Conservation (phyloP, 2,113 vertebrate genomes). For the Setophaga coronata region DNA sequence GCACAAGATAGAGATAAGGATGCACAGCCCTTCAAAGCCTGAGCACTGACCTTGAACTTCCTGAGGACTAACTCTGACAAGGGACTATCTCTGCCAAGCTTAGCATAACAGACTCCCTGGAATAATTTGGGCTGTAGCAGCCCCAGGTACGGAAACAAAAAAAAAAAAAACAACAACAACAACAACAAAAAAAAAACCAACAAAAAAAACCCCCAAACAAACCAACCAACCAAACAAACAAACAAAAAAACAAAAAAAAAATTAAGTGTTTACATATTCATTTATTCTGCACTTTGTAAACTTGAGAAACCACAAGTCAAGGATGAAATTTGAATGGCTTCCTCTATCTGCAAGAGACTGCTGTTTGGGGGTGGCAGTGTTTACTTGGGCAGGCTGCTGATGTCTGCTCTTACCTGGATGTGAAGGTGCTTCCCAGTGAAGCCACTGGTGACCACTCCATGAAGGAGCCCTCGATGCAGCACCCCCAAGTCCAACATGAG, state of each 20-base stretch:
- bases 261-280: background rate
- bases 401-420: background rate
- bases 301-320: background rate
- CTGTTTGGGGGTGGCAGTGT: background rate
- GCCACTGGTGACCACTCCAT: background rate
- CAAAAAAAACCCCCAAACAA: too few relatives aligned
- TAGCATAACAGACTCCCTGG: background rate
- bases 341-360: background rate
- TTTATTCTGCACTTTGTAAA: background rate
- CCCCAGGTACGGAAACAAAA: background rate
- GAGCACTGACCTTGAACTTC: background rate
- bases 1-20: background rate
- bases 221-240: too few relatives aligned
- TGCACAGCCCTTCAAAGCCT: background rate
- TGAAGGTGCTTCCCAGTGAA: background rate
- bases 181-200: too few relatives aligned
- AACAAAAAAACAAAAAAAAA: background rate
- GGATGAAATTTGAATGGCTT: background rate
- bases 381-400: background rate
- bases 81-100: background rate
- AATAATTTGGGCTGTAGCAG: background rate
- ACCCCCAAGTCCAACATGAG: rapidly evolving
- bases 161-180: background rate
- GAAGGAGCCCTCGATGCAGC: background rate
- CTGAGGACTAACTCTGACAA: background rate